These are phyloP conservation scores for Elegia similella DNA, from an alignment of 2,888 invertebrate species.

Conservation along the genomic window DNA sequence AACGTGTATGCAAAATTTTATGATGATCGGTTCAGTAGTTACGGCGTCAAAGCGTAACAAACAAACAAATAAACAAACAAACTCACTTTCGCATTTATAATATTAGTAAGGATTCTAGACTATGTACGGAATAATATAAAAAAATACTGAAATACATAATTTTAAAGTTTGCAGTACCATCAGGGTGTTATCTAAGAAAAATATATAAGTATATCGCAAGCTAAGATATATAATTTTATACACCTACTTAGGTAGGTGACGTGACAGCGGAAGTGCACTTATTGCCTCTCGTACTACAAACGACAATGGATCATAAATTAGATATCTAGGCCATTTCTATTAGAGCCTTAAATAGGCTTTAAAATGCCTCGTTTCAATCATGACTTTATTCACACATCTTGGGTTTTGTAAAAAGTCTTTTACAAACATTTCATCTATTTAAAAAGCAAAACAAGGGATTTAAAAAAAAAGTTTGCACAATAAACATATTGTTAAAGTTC, in stretches of 20 bases:
- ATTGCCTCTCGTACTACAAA: not conserved
- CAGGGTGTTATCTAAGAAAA: not conserved
- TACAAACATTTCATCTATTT: not conserved
- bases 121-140: too few species aligned
- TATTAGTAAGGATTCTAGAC: too few species aligned
- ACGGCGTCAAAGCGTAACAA: too few species aligned
- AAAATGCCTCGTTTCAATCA: not conserved
- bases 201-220: not conserved
- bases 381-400: not conserved
- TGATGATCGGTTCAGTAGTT: too few species aligned
- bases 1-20: too few species aligned
- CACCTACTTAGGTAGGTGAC: not conserved
- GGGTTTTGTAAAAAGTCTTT: too few species aligned
- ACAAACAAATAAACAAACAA: too few species aligned
- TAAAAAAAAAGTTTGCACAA: too few species aligned
- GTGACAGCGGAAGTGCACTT: not conserved
- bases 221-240: not conserved
- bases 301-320: constrained; percentile 10
- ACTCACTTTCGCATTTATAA: too few species aligned
- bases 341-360: not conserved
- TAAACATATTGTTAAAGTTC: too few species aligned
- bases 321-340: constrained; percentile 4
- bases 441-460: not conserved
- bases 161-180: too few species aligned
- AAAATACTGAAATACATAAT: too few species aligned